Evolutionary conservation across 1,140 invertebrate genomes (phyloP).

Genomic region (Helicoverpa armigera): DNA sequence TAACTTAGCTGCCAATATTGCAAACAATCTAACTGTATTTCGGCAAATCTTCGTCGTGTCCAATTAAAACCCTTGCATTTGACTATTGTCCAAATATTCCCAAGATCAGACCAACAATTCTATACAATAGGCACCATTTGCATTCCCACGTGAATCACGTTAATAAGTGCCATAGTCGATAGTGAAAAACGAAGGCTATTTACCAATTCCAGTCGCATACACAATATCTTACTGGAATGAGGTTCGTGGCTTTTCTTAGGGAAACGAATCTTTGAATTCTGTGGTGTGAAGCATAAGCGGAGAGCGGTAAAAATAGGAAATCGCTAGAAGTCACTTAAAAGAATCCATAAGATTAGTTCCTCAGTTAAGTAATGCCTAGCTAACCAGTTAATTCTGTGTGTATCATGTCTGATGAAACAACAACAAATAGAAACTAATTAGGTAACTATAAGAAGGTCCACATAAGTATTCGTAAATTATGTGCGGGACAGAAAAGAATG

Average conservation of each 20-base stretch:
- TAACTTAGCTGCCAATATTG: not conserved
- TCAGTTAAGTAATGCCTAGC: too few relatives aligned
- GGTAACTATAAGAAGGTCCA: too few relatives aligned
- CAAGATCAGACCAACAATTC: not conserved
- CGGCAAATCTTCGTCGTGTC: not conserved
- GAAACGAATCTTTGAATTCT: constrained; percentile 63
- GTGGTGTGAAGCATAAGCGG: constrained; percentile 43
- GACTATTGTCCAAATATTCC: constrained; percentile 22
- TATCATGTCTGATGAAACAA: too few relatives aligned
- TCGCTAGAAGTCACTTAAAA: too few relatives aligned
- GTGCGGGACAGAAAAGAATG: too few relatives aligned
- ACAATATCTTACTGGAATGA: constrained; percentile 65
- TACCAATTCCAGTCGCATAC: constrained; percentile 62
- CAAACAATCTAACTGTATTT: not conserved
- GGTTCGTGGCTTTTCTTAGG: constrained; percentile 62
- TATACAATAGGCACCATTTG: not conserved
- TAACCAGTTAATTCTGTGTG: too few relatives aligned
- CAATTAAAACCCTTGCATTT: constrained; percentile 4
- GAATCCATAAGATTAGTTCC: too few relatives aligned
- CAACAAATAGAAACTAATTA: too few relatives aligned
- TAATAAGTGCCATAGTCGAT: constrained; percentile 13
- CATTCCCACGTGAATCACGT: not conserved
- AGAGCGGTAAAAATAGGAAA: not conserved
- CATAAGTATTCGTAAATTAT: too few relatives aligned
- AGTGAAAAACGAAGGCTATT: constrained; percentile 65